Percentiles rank a stretch among this genome's conserved stretches.
phyloP scores from a whole-genome alignment of 2,888 invertebrate genomes.

The Coenonympha glycerion region DNA sequence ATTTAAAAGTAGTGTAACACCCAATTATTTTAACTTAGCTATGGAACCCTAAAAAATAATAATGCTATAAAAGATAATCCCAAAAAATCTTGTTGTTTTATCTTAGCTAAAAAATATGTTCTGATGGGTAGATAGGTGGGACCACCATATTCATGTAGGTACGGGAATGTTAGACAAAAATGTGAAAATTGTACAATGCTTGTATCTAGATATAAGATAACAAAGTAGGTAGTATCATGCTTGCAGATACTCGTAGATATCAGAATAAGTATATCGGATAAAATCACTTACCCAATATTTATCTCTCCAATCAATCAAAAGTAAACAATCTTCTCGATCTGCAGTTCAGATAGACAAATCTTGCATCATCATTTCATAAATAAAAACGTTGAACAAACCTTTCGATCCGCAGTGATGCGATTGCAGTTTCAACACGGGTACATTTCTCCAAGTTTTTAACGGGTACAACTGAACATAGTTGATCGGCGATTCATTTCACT shows the following conservation, averaged over 20 bases:
- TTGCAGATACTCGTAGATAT: not conserved
- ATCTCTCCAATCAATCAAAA: conserved; percentile 4
- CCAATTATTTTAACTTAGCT: no score
- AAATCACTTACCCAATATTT: not conserved
- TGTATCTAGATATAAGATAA: not conserved
- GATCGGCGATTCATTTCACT: conserved; percentile 55
- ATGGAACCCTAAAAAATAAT: no score
- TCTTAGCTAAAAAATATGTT: no score
- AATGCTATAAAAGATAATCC: no score
- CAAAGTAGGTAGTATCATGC: not conserved
- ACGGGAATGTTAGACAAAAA: no score
- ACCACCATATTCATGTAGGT: no score
- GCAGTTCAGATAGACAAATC: not conserved
- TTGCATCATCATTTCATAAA: conserved; percentile 2
- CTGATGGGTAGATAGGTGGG: no score
- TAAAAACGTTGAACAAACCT: conserved; percentile 28
- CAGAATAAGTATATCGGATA: not conserved
- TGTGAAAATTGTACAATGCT: no score
- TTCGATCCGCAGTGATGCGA: conserved; percentile 24
- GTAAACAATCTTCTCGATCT: not conserved
- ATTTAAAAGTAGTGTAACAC: no score
- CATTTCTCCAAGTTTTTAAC: conserved; percentile 42
- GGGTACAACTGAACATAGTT: conserved; percentile 55
- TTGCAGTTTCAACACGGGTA: conserved; percentile 30
- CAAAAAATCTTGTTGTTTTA: no score